Evolutionary conservation across 2,113 vertebrate species (phyloP), one percentile per base, ranked within the genome.

Genomic region (Spilogale gracilis): DNA sequence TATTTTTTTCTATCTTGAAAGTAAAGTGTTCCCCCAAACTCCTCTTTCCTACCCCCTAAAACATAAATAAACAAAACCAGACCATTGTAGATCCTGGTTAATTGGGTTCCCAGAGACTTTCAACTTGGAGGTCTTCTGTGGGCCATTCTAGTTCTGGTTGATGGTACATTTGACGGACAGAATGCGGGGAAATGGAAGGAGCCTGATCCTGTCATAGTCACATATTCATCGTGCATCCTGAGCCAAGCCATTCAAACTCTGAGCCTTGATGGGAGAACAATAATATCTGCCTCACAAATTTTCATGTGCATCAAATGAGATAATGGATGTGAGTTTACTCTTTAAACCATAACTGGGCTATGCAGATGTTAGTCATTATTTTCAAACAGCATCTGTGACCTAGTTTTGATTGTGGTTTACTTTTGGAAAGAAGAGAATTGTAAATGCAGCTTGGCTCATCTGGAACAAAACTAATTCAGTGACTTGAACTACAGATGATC

Each of bases 361-460:
- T 73, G 96, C 97, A 98, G 97, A 97, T 97, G 97, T 94, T 91
- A 91, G 94, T 82, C 95, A 95, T 96, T 97, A 96, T 92, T 97
- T 95, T 94, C 94, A 88, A 91, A 78, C 45, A 65, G 87, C 96
- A 95, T 98, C 95, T 96, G 96, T 92, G 96, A 96, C 98, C 97
- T 95, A 95, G 94, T 98, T 98, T 95, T 92, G 92, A 85, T 71
- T 94, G 98, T 94, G 96, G 92, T 94, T 98, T 95, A 60, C 96
- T 96, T 87, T 78, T 81, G 76, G 90, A 97, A 76, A 95, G 96
- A 84, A 94, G 73, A 91, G 71, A 50, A 54, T 97, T 88, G 60
- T 71, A 94, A 95, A 97, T 32, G 79, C 91, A 80, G 92, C 92
- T 90, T 85, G 81, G 92, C 84, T 91, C 71, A 61, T 96, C 78